These are phyloP conservation scores for Drosophila anomalipes DNA, from an alignment of 2,888 invertebrate species.

Conservation along the genomic window DNA sequence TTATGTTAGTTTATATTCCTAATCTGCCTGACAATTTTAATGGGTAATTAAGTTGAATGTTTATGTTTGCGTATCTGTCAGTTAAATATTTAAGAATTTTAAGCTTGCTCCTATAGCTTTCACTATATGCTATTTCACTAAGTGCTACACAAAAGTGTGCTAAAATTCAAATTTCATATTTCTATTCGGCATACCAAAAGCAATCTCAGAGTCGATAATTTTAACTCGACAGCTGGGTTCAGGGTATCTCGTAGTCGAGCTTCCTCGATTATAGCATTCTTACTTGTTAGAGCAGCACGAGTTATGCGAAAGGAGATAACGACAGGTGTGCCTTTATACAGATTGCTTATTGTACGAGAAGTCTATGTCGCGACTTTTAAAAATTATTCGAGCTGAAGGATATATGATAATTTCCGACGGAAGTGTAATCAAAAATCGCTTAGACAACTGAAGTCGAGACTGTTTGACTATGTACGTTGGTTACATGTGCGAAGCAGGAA, in stretches of 20 bases:
- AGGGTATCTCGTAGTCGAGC: background rate
- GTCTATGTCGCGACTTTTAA: conserved; percentile 75
- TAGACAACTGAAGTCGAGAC: conserved; percentile 78
- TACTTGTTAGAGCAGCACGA: conserved; percentile 5
- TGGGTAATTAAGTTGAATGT: background rate
- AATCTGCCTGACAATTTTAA: background rate
- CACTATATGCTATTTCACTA: no score
- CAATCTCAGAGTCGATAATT: background rate
- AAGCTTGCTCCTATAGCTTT: background rate
- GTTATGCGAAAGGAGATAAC: conserved; percentile 1
- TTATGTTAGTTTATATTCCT: background rate
- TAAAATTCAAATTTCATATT: background rate
- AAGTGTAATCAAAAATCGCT: conserved; percentile 86
- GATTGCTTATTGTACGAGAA: conserved; percentile 28
- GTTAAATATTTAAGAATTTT: background rate
- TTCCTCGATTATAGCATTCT: background rate
- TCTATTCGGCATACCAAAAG: background rate
- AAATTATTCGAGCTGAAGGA: conserved; percentile 86
- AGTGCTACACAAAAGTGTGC: background rate
- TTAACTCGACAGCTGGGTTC: background rate
- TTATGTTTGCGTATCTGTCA: no score
- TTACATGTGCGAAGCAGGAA: conserved; percentile 23
- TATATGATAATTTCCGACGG: conserved; percentile 86
- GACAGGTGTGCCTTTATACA: conserved; percentile 35
- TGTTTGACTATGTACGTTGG: conserved; percentile 37